Evolutionary conservation across 2,113 vertebrate species (phyloP), one percentile per base, ranked within the genome.

Genomic region (Percopsis transmontana): DNA sequence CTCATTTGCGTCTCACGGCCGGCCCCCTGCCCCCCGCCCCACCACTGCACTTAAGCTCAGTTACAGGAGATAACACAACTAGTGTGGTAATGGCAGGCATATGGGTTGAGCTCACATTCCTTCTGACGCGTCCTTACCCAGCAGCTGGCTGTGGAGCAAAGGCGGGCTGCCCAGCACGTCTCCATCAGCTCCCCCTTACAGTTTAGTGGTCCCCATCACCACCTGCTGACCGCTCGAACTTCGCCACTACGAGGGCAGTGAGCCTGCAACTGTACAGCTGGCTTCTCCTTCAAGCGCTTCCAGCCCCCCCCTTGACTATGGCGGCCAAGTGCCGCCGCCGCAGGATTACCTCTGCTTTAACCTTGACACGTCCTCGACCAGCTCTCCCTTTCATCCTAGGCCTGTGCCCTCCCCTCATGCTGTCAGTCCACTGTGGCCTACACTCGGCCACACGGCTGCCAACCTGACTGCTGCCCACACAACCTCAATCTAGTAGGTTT

Each of bases 81-180:
- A 55, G 64, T 59, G 53, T 69, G 61, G 63, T 77, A 74, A 60
- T 52, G 63, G 72, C 68, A 66, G 59, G 65, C 55, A 60, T 57
- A 40, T 7, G 42, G 86, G 77, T 80, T 89, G 87, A 68, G 82
- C 85, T 87, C 76, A 68, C 79, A 79, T 72, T 80, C 55, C 84
- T 89, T 87, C 76, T 81, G 77, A 68, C 68, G 58, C 77, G 70
- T 68, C n/a, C 59, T 81, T 60, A 73, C 81, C 58, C 62, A 84
- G 62, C 82, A 80, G 80, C 79, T 80, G 84, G 79, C 55, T 53
- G 33, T 45, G 19, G 64, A 24, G 73, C 27, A 23, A 39, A 11
- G 51, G 58, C 73, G 53, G 38, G 40, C 45, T 42, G 58, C 11
- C 42, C 45, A 61, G 20, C 40, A 40, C 16, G 0, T 16, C 42